Percentiles rank a stretch among this genome's conserved stretches.
These are phyloP conservation scores for Todiramphus chloris DNA, from an alignment of 2,113 vertebrate genomes.

Conservation along the genomic window DNA sequence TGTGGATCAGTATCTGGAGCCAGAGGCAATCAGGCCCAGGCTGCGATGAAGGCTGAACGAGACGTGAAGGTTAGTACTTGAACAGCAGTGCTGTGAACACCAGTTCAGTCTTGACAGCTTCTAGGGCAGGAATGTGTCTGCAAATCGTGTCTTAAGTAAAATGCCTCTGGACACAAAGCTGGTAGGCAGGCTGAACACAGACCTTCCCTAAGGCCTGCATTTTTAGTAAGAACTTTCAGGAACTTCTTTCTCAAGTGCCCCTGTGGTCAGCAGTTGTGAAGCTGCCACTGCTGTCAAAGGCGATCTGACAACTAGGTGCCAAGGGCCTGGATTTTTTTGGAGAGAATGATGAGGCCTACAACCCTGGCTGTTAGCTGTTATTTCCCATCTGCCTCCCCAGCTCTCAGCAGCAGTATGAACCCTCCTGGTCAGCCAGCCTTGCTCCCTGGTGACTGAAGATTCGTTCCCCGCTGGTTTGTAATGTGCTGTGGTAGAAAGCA, in stretches of 20 bases:
- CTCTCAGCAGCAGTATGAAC: neutral
- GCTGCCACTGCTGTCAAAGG: neutral
- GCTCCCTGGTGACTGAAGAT: neutral
- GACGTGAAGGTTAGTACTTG: slow-evolving; percentile 87
- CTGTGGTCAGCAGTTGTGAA: neutral
- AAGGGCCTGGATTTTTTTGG: neutral
- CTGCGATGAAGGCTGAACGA: slow-evolving; percentile 91
- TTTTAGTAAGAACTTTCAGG: neutral
- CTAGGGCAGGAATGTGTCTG: slow-evolving; percentile 61
- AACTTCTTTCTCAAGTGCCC: neutral
- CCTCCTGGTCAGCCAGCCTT: neutral
- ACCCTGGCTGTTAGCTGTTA: neutral
- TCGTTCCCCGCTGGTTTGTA: neutral
- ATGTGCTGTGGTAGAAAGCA: neutral
- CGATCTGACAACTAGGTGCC: neutral
- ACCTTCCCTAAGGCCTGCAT: neutral
- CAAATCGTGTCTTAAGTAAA: slow-evolving; percentile 23
- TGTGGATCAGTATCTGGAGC: slow-evolving; percentile 84
- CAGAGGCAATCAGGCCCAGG: slow-evolving; percentile 86
- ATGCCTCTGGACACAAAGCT: slow-evolving; percentile 58
- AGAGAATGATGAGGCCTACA: neutral
- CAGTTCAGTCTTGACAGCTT: slow-evolving; percentile 67
- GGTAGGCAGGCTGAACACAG: neutral
- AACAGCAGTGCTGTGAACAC: slow-evolving; percentile 32
- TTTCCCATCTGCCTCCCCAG: neutral